Conservation (phyloP, 2,888 invertebrate species). For the Troilus luridus region DNA sequence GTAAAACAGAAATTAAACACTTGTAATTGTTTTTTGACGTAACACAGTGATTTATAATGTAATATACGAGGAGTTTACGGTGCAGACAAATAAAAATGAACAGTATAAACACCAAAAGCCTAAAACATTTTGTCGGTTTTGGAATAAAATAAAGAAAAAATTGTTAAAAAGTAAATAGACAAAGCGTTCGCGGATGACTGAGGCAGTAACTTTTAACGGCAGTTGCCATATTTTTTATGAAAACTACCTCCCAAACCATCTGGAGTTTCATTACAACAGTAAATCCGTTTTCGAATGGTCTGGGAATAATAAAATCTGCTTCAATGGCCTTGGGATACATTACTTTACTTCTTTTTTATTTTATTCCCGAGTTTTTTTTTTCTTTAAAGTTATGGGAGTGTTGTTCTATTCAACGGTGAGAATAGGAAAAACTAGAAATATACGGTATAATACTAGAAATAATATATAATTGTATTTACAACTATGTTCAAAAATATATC, state of each 20-base stretch:
- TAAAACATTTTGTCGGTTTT: neutral
- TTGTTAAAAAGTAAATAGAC: neutral
- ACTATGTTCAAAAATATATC: no score
- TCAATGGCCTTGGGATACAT: constrained; percentile 22
- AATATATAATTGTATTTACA: no score
- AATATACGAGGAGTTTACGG: no score
- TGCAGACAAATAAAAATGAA: no score
- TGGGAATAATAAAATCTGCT: constrained; percentile 27
- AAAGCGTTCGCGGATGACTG: constrained; percentile 15
- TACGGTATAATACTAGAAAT: no score
- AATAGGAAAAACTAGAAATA: no score
- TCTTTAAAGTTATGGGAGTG: neutral
- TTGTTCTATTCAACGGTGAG: neutral
- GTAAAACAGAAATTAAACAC: no score
- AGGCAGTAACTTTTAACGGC: constrained; percentile 20
- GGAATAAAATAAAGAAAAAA: neutral
- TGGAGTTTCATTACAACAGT: constrained; percentile 40
- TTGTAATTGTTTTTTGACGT: no score
- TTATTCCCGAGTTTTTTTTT: neutral
- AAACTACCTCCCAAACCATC: constrained; percentile 36
- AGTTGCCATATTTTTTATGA: constrained; percentile 30
- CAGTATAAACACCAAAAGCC: neutral
- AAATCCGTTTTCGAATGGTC: constrained; percentile 37
- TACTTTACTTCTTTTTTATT: neutral
- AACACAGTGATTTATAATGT: no score